phyloP scores from a whole-genome alignment of 2,797 vertebrate genomes.

The Threskiornis aethiopicus region DNA sequence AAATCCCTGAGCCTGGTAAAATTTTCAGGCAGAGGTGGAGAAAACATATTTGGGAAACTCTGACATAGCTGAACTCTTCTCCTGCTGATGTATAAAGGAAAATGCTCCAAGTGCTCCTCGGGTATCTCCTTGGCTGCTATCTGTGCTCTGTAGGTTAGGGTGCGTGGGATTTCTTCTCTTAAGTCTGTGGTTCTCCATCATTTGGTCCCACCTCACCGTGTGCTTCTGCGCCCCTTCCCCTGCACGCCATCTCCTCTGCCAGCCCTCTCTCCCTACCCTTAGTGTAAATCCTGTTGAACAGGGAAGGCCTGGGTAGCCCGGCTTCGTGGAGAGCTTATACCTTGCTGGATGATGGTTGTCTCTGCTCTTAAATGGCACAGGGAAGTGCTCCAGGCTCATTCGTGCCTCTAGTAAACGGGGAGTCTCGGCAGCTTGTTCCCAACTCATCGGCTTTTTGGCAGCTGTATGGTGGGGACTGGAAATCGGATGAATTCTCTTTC shows the following conservation, averaged over 20 bases:
- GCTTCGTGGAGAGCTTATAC: not conserved
- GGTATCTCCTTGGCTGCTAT: rapidly evolving
- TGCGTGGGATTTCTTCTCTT: not conserved
- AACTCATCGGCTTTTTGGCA: not conserved
- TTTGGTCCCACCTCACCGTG: not conserved
- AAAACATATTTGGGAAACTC: rapidly evolving
- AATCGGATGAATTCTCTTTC: rapidly evolving
- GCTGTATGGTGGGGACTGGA: rapidly evolving
- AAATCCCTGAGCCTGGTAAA: not conserved
- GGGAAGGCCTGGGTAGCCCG: not conserved
- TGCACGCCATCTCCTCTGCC: not conserved
- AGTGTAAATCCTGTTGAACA: rapidly evolving
- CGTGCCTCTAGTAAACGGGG: not conserved
- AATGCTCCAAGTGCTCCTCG: not conserved
- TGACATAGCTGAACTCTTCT: not conserved
- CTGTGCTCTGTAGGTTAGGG: not conserved
- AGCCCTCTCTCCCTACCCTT: not conserved
- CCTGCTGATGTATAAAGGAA: not conserved
- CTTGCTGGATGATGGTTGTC: not conserved
- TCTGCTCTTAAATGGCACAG: not conserved
- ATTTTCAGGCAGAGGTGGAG: not conserved
- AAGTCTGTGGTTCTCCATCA: rapidly evolving
- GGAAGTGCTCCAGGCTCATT: not conserved
- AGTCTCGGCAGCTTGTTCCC: not conserved
- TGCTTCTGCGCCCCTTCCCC: not conserved